phyloP scores from a whole-genome alignment of 2,797 vertebrate species.

The Hemitrygon akajei region DNA sequence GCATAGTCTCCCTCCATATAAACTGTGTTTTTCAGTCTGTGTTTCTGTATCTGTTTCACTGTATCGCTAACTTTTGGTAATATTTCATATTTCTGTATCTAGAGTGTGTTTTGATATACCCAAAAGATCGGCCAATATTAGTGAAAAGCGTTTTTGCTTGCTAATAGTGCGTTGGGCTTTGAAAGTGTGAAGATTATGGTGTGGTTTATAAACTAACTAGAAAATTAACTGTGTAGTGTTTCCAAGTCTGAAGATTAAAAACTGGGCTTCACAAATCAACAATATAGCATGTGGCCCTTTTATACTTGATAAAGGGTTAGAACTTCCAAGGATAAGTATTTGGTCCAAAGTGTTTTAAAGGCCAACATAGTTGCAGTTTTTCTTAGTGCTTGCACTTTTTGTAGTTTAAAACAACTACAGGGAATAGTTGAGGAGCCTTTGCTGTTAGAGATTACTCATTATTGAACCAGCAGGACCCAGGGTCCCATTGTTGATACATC shows the following conservation, averaged over 20 bases:
- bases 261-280: not conserved
- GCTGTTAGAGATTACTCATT: not conserved
- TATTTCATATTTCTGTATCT: not conserved
- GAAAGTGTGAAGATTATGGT: not conserved
- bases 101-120: not conserved
- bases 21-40: not conserved
- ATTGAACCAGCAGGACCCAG: not conserved
- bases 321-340: too few species aligned
- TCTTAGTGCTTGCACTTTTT: not conserved
- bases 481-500: not conserved
- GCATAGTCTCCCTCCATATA: not conserved
- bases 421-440: not conserved
- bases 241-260: not conserved
- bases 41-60: not conserved
- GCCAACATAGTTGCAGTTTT: not conserved
- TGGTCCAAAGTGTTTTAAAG: not conserved
- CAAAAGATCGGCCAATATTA: not conserved
- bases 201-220: not conserved
- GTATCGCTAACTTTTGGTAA: not conserved
- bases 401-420: not conserved
- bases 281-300: not conserved
- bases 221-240: not conserved
- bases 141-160: not conserved
- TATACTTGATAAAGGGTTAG: not conserved
- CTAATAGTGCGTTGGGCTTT: not conserved